phyloP scores from a whole-genome alignment of 2,888 invertebrate species.

The Eremobia ochroleuca region DNA sequence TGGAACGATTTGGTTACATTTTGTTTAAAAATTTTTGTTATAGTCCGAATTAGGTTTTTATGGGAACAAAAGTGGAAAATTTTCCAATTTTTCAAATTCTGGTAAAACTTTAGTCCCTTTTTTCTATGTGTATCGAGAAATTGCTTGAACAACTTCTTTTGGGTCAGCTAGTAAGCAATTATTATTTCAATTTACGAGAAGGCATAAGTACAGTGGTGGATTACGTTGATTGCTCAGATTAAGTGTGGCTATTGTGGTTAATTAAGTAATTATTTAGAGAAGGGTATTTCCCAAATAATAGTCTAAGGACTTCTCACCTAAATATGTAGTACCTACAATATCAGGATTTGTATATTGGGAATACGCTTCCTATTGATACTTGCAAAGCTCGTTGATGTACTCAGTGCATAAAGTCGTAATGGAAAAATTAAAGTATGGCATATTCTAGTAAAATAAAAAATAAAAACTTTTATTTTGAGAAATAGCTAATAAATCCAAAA shows the following conservation, averaged over 20 bases:
- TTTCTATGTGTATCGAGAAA: no score
- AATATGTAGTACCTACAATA: neutral
- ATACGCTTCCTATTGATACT: neutral
- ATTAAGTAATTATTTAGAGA: neutral
- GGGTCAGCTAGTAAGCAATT: no score
- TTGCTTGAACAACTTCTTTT: no score
- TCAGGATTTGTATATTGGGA: neutral
- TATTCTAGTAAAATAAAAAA: neutral
- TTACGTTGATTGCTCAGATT: neutral
- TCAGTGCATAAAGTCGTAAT: neutral
- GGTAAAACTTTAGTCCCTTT: no score
- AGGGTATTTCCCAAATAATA: neutral
- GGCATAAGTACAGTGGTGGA: neutral
- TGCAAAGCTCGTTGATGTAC: neutral
- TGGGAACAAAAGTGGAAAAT: no score
- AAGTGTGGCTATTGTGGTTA: neutral
- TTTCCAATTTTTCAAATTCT: no score
- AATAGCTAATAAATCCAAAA: neutral
- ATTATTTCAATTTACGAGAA: neutral
- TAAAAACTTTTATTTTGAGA: neutral
- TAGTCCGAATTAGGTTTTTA: no score
- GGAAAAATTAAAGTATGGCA: constrained; percentile 4
- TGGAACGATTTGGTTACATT: no score
- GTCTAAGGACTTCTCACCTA: neutral
- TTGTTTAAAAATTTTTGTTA: no score